These are phyloP conservation scores for Drosophila biarmipes DNA, from an alignment of 1,140 invertebrate genomes.

Conservation along the genomic window DNA sequence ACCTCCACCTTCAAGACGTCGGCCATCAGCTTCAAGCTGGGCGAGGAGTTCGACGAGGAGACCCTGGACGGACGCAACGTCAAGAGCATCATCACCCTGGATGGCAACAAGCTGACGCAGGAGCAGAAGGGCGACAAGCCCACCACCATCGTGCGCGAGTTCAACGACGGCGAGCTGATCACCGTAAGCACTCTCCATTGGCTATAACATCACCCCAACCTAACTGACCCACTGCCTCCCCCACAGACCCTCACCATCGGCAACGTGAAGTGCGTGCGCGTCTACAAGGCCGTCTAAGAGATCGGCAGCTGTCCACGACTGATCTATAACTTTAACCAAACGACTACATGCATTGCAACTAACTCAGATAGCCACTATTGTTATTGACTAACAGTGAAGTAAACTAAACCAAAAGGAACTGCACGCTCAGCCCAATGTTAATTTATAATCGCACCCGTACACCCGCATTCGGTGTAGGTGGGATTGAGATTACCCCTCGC, in stretches of 20 bases:
- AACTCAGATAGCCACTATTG: slow-evolving; percentile 69
- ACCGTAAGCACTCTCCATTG: slow-evolving; percentile 83
- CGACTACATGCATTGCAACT: slow-evolving; percentile 60
- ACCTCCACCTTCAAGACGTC: slow-evolving; percentile 93
- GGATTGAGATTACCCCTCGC: slow-evolving; percentile 10
- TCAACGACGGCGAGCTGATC: slow-evolving; percentile 89
- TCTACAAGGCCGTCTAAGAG: slow-evolving; percentile 87
- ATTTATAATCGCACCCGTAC: slow-evolving; percentile 58
- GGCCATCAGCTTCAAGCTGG: slow-evolving; percentile 91
- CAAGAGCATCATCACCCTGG: slow-evolving; percentile 88
- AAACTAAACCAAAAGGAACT: slow-evolving; percentile 44
- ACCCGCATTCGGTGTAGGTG: slow-evolving; percentile 22
- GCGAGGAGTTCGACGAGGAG: slow-evolving; percentile 93
- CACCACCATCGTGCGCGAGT: slow-evolving; percentile 88
- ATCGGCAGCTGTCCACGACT: slow-evolving; percentile 50
- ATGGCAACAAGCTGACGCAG: slow-evolving; percentile 90
- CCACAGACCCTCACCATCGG: slow-evolving; percentile 89
- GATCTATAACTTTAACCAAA: slow-evolving; percentile 58
- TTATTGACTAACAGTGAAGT: slow-evolving; percentile 69
- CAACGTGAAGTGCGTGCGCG: slow-evolving; percentile 89
- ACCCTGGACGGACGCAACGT: slow-evolving; percentile 94
- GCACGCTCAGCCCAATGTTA: slow-evolving; percentile 66
- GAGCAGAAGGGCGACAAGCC: slow-evolving; percentile 89
- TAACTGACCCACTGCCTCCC: slow-evolving; percentile 60
- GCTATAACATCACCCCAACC: neutral